phyloP scores from a whole-genome alignment of 2,113 vertebrate species.

The Chitala chitala region DNA sequence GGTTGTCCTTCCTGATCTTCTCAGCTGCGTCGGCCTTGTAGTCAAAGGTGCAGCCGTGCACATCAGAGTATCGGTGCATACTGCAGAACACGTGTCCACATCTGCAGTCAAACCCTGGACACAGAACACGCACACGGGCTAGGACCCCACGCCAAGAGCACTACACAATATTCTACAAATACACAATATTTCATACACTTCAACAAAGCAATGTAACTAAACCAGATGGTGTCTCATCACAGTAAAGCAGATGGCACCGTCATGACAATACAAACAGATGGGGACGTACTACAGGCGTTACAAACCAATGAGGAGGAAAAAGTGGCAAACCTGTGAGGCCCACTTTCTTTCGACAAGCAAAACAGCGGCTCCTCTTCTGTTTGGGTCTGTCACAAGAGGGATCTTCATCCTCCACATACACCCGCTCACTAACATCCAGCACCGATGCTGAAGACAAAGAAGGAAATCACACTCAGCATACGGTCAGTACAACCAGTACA shows the following conservation, averaged over 20 bases:
- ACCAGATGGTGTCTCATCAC: too few species aligned
- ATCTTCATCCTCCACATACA: constrained; percentile 64
- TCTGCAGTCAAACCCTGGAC: constrained; percentile 78
- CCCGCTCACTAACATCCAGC: constrained; percentile 54
- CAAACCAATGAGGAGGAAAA: not conserved
- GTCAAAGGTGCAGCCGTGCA: constrained; percentile 82
- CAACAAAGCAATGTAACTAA: too few species aligned
- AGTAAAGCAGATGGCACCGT: too few species aligned
- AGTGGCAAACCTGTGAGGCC: constrained; percentile 75
- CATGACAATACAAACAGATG: too few species aligned
- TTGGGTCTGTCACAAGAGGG: constrained; percentile 73
- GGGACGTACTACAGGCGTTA: not conserved
- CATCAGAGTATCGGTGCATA: constrained; percentile 78
- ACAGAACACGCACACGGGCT: constrained; percentile 32
- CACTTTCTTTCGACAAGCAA: constrained; percentile 82
- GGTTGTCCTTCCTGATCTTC: constrained; percentile 88
- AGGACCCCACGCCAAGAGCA: not conserved
- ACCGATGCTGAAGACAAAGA: constrained; percentile 24
- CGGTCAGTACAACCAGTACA: not conserved
- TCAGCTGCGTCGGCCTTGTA: constrained; percentile 84
- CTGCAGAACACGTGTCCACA: constrained; percentile 81
- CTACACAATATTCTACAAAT: too few species aligned
- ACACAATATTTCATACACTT: too few species aligned
- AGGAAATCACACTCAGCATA: not conserved
- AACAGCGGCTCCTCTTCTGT: constrained; percentile 80